Conservation (phyloP, 2,888 invertebrate genomes). For the Lathronympha strigana region DNA sequence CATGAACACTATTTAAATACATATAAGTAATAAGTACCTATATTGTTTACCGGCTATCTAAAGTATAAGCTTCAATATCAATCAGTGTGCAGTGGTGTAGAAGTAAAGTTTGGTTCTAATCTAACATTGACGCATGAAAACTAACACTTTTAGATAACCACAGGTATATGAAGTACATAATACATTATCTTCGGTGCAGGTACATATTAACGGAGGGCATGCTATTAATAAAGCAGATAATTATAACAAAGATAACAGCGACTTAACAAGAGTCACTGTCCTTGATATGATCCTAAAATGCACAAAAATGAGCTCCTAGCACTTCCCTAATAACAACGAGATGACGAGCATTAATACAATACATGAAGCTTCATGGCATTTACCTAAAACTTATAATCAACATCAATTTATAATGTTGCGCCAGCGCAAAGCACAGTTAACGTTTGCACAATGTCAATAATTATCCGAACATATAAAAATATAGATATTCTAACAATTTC, state of each 20-base stretch:
- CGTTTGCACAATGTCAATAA: constrained; percentile 13
- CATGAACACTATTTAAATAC: no score
- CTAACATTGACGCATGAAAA: not conserved
- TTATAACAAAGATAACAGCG: constrained; percentile 10
- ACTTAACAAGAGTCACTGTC: constrained; percentile 2
- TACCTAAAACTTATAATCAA: not conserved
- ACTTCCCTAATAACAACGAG: constrained; percentile 2
- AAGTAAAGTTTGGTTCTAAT: not conserved
- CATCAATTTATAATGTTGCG: not conserved
- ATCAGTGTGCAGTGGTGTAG: not conserved
- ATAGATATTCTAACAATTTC: constrained; percentile 60
- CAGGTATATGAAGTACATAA: not conserved
- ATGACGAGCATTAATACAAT: not conserved
- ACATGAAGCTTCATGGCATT: not conserved
- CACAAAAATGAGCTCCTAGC: constrained; percentile 7
- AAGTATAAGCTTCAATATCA: not conserved
- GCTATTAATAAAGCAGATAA: constrained; percentile 12
- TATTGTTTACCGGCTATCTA: not conserved
- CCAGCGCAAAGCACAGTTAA: constrained; percentile 16
- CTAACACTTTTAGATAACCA: constrained; percentile 8
- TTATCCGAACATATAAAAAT: not conserved
- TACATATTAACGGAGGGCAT: constrained; percentile 10
- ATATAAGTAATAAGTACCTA: no score
- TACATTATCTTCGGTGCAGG: constrained; percentile 17
- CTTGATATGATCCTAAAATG: not conserved